Evolutionary conservation across 2,113 vertebrate genomes (phyloP).

Genomic region (Apodemus speciosus): DNA sequence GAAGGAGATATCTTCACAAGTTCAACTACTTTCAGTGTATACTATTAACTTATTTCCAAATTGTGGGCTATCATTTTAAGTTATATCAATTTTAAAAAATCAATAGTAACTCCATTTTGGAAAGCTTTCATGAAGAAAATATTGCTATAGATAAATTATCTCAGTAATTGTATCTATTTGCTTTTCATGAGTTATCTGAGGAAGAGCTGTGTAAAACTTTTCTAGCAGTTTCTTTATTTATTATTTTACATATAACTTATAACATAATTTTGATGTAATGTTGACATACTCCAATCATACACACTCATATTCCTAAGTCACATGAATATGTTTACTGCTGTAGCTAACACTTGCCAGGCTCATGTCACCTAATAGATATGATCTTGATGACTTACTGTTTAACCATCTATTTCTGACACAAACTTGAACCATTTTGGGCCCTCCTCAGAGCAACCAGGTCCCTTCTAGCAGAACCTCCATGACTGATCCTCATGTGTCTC

Average conservation of each 20-base stretch:
- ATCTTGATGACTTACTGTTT: background rate
- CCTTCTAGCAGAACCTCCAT: fast-evolving
- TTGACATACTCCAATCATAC: background rate
- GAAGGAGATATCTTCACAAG: background rate
- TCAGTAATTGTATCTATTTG: conserved; percentile 12
- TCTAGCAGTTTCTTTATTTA: background rate
- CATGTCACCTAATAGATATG: background rate
- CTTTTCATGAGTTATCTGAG: background rate
- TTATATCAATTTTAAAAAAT: conserved; percentile 50
- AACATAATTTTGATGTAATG: background rate
- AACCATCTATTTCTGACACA: background rate
- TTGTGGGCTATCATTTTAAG: background rate
- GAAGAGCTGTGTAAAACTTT: background rate
- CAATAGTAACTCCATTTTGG: background rate
- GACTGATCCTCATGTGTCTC: background rate
- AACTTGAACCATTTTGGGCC: background rate
- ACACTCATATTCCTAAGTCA: background rate
- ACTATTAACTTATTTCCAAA: background rate
- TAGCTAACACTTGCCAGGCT: background rate
- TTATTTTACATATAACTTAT: background rate
- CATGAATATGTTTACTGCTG: background rate
- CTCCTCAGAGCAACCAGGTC: background rate
- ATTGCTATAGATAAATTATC: conserved; percentile 2
- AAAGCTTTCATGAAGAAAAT: conserved; percentile 20
- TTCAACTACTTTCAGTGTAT: background rate